Evolutionary conservation across 2,113 vertebrate species (phyloP).

Genomic region (Excalfactoria chinensis): DNA sequence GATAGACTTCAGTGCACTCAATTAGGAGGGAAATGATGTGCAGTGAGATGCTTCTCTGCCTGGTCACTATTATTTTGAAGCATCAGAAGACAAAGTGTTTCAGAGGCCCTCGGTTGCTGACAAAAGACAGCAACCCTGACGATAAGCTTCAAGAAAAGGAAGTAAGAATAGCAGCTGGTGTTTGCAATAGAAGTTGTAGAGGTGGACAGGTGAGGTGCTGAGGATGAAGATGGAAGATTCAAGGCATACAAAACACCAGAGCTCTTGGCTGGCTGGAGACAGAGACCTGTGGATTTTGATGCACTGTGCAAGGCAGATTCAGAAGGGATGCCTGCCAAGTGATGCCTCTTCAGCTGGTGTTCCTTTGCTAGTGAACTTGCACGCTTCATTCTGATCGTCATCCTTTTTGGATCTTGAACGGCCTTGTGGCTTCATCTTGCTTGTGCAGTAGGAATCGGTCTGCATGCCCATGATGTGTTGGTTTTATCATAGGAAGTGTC

Average conservation of each 20-base stretch:
- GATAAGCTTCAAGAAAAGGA: conserved; percentile 8
- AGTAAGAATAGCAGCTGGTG: background rate
- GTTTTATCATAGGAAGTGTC: background rate
- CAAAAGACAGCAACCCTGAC: background rate
- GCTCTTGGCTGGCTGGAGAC: background rate
- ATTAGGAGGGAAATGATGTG: background rate
- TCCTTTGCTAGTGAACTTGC: background rate
- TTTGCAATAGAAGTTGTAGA: background rate
- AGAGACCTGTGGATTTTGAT: background rate
- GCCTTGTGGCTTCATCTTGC: background rate
- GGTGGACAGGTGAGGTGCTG: background rate
- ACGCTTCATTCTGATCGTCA: background rate
- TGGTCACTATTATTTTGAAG: conserved; percentile 3
- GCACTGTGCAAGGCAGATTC: background rate
- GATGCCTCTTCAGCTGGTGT: background rate
- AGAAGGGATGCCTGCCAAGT: background rate
- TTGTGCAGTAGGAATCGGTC: background rate
- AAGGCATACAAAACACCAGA: background rate
- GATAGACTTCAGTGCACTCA: conserved; percentile 4
- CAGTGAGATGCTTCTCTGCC: background rate
- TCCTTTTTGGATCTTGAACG: background rate
- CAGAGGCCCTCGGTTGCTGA: background rate
- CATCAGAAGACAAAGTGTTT: background rate
- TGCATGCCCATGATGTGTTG: accelerated
- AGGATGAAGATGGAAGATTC: background rate